Evolutionary conservation across 1,140 invertebrate genomes (phyloP).

Genomic region (Bombus pascuorum): DNA sequence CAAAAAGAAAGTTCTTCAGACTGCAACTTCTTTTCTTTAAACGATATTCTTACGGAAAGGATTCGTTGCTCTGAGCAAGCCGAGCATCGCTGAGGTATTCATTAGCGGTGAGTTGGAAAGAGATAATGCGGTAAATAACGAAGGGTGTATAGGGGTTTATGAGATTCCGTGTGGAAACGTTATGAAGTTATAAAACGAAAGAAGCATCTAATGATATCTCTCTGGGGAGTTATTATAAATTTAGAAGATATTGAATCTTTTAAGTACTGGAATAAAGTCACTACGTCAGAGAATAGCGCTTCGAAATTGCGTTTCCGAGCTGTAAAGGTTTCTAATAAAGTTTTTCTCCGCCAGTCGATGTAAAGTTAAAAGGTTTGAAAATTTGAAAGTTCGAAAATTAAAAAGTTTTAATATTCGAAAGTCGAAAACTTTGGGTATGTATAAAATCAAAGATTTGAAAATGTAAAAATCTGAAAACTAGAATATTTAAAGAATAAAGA

Average conservation of each 20-base stretch:
- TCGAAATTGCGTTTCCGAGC: neutral
- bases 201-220: neutral
- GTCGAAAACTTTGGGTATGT: too few species aligned
- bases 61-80: neutral
- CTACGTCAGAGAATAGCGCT: neutral
- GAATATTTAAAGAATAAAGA: neutral
- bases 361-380: neutral
- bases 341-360: neutral
- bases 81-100: neutral
- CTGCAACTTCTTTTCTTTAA: slow-evolving; percentile 5
- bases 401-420: neutral
- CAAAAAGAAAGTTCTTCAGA: neutral
- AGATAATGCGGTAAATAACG: neutral
- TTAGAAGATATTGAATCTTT: neutral
- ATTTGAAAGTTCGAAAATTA: neutral
- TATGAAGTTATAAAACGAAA: neutral
- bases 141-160: neutral
- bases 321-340: neutral
- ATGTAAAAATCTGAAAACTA: neutral
- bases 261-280: neutral
- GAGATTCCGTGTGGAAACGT: neutral
- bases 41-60: neutral
- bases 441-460: too few species aligned
- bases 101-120: neutral
- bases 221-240: neutral